A percentile compares a stretch with the other conserved stretches of the same genome.
Evolutionary conservation across 1,140 invertebrate species (phyloP).

Genomic region (Lordiphosa mommai): DNA sequence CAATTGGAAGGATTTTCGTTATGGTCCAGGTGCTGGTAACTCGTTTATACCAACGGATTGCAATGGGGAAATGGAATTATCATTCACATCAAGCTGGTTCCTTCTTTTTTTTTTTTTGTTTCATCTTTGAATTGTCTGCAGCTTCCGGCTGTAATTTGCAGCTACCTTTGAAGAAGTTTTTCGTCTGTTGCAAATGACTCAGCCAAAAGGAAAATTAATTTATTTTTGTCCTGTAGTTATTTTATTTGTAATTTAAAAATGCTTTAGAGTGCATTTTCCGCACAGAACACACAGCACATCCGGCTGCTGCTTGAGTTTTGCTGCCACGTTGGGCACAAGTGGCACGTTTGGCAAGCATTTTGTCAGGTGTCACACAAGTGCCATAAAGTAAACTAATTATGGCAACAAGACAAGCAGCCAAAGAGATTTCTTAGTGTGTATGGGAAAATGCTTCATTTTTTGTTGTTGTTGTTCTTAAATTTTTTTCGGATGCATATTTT

Average conservation of each 20-base stretch:
- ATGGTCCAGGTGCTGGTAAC: constrained; percentile 7
- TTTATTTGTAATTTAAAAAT: background rate
- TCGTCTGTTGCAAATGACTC: background rate
- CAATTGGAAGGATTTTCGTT: background rate
- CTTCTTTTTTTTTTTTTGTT: too few species aligned
- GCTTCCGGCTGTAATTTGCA: background rate
- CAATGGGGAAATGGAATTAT: background rate
- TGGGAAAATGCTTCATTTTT: too few species aligned
- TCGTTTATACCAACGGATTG: background rate
- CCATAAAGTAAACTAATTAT: constrained; percentile 12
- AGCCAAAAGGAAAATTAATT: constrained; percentile 8
- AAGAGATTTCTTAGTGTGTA: too few species aligned
- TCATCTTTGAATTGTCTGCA: constrained; percentile 1
- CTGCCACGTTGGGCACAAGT: constrained; percentile 1
- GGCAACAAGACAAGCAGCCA: background rate
- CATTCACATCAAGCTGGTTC: background rate
- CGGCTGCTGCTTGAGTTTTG: constrained; percentile 6
- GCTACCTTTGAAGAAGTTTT: constrained; percentile 2
- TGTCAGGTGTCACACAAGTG: constrained; percentile 9
- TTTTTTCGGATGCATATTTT: too few species aligned
- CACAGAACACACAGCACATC: too few species aligned
- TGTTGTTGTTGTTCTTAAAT: too few species aligned
- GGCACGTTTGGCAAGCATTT: constrained; percentile 7
- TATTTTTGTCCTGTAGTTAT: background rate
- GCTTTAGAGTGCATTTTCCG: constrained; percentile 1